Conservation (phyloP, 1,140 invertebrate species). For the Megathymus violae region DNA sequence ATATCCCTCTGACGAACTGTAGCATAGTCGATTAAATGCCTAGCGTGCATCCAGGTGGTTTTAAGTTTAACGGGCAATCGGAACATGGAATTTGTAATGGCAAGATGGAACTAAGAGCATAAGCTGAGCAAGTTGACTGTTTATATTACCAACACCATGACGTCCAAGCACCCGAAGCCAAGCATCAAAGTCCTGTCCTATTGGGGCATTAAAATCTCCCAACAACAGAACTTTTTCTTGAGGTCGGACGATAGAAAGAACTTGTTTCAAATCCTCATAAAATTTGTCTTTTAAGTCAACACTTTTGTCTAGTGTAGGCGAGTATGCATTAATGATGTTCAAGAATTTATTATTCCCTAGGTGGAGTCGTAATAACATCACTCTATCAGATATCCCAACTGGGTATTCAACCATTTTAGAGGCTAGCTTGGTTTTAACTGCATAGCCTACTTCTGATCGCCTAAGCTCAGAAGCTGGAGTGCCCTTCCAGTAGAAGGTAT, state of each 20-base stretch:
- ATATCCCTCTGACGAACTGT: not conserved
- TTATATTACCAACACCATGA: constrained; percentile 42
- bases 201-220: constrained; percentile 43
- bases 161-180: constrained; percentile 42
- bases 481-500: no score
- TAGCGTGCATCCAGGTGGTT: constrained; percentile 43
- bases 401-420: no score
- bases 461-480: no score
- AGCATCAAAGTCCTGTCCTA: constrained; percentile 38
- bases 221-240: constrained; percentile 39
- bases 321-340: constrained; percentile 36
- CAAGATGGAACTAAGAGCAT: constrained; percentile 32
- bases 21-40: constrained; percentile 46
- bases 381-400: no score
- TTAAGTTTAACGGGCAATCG: constrained; percentile 42
- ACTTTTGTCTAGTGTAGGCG: constrained; percentile 20
- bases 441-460: no score
- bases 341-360: constrained; percentile 28
- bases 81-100: constrained; percentile 41
- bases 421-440: no score
- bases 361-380: no score
- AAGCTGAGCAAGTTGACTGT: constrained; percentile 38
- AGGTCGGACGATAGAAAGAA: not conserved
- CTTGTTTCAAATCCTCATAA: constrained; percentile 21
- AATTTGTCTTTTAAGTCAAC: constrained; percentile 23